These are phyloP conservation scores for Subanguina moxae DNA, from an alignment of 1,140 invertebrate genomes.

Conservation along the genomic window DNA sequence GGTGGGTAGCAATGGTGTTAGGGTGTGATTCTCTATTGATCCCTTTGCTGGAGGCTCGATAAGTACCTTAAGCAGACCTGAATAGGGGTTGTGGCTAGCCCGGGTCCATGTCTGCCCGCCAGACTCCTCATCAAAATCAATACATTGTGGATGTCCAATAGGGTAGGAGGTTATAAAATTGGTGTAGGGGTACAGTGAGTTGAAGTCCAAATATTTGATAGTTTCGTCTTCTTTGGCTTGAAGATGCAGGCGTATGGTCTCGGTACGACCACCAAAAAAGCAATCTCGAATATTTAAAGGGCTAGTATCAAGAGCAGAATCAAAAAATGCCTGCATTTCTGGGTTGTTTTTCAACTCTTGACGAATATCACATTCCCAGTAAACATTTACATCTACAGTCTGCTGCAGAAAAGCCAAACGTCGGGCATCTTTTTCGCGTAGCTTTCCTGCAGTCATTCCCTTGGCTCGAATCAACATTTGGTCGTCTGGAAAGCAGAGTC, in stretches of 20 bases:
- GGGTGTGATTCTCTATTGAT: no score
- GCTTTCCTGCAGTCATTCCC: neutral
- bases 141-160: no score
- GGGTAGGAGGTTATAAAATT: no score
- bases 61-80: no score
- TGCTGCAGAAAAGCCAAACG: neutral
- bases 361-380: neutral
- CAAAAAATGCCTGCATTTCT: slow-evolving; percentile 1
- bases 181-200: neutral
- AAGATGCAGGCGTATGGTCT: neutral
- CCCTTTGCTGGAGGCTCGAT: no score
- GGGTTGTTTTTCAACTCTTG: neutral
- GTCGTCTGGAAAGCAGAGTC: neutral
- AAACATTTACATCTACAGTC: neutral
- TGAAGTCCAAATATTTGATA: slow-evolving; percentile 1
- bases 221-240: neutral
- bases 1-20: no score
- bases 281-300: neutral
- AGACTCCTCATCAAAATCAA: no score
- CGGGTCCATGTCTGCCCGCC: no score
- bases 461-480: neutral
- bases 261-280: neutral
- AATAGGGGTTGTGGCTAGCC: no score
- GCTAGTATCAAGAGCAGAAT: neutral
- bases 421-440: no score